Conservation (phyloP, 2,797 vertebrate genomes). For the Mus spretus region DNA sequence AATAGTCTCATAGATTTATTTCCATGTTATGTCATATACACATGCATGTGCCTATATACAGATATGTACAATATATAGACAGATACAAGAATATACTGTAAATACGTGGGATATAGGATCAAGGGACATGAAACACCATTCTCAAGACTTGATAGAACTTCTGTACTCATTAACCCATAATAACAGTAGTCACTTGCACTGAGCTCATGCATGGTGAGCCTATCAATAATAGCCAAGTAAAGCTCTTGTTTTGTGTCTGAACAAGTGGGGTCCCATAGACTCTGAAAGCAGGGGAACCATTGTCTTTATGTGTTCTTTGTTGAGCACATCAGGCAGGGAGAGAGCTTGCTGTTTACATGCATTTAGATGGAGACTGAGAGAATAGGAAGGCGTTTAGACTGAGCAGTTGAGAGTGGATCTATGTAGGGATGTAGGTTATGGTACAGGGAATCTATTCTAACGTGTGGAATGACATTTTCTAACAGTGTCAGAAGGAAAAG, state of each 20-base stretch:
- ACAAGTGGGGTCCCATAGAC: neutral
- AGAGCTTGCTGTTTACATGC: neutral
- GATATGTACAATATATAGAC: neutral
- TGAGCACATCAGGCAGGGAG: neutral
- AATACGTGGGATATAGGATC: neutral
- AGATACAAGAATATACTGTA: neutral
- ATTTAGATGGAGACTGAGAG: neutral
- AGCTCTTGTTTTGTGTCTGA: neutral
- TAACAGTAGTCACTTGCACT: neutral
- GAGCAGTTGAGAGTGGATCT: neutral
- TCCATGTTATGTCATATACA: neutral
- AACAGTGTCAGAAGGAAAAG: neutral
- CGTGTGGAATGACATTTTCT: neutral
- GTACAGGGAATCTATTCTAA: neutral
- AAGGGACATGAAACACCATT: neutral
- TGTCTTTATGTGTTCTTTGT: neutral
- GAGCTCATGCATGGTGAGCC: neutral
- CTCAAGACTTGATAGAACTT: neutral
- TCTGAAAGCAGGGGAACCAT: neutral
- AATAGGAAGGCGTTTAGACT: neutral
- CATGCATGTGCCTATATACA: neutral
- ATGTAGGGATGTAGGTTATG: neutral
- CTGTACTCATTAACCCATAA: neutral
- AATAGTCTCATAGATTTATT: neutral
- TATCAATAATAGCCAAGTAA: neutral